phyloP scores from a whole-genome alignment of 2,888 invertebrate genomes.

The Acanthococcus lagerstroemiae region DNA sequence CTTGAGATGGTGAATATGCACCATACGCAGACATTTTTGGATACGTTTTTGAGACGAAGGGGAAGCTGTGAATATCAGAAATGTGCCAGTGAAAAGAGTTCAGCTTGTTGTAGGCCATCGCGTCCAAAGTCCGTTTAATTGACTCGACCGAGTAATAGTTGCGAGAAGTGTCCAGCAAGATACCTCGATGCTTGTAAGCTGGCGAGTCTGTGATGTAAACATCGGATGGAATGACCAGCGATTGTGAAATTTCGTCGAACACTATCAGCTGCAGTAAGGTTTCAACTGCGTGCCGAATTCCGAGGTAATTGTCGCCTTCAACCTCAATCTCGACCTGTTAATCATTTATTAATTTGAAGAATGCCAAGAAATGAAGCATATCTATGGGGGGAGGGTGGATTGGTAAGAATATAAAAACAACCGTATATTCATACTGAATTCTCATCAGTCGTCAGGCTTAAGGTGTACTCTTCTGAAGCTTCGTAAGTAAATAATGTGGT shows the following conservation, averaged over 20 bases:
- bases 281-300: conserved; percentile 65
- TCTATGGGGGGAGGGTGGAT: no score
- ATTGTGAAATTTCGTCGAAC: conserved; percentile 53
- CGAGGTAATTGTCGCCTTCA: conserved; percentile 53
- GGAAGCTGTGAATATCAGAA: conserved; percentile 89
- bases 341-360: no score
- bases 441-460: not conserved
- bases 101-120: conserved; percentile 79
- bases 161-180: conserved; percentile 80
- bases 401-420: not conserved
- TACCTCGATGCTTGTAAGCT: conserved; percentile 74
- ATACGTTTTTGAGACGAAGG: conserved; percentile 63
- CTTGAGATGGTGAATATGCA: conserved; percentile 64
- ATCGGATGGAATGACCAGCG: conserved; percentile 53
- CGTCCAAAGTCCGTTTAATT: conserved; percentile 61
- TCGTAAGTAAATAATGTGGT: not conserved
- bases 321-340: conserved; percentile 47
- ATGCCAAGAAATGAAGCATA: no score
- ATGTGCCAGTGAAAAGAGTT: conserved; percentile 95
- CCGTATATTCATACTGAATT: not conserved
- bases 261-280: conserved; percentile 62
- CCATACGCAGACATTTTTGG: conserved; percentile 65
- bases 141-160: conserved; percentile 67
- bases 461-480: not conserved
- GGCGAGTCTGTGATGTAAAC: conserved; percentile 64